Conservation (phyloP, 2,888 invertebrate species). For the Agelastica alni region DNA sequence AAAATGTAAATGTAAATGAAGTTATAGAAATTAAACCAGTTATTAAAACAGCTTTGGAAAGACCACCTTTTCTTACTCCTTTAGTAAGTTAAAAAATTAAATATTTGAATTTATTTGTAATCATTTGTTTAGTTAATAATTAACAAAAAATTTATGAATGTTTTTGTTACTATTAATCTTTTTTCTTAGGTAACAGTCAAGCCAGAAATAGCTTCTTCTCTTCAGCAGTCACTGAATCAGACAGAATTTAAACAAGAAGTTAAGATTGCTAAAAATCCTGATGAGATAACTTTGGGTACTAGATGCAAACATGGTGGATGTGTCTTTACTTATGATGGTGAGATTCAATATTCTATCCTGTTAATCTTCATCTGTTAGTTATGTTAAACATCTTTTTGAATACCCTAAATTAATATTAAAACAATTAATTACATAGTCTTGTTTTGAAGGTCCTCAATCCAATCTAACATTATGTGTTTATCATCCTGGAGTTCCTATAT, state of each 20-base stretch:
- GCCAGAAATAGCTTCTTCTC: slow-evolving; percentile 67
- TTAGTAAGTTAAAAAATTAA: slow-evolving; percentile 52
- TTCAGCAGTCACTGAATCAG: slow-evolving; percentile 66
- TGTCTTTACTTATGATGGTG: slow-evolving; percentile 63
- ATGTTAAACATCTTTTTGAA: no score
- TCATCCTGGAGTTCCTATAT: slow-evolving; percentile 90
- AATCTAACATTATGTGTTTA: slow-evolving; percentile 70
- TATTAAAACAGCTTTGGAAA: slow-evolving; percentile 58
- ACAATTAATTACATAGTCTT: no score
- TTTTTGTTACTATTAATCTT: no score
- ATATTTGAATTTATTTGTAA: neutral
- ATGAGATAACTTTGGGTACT: slow-evolving; percentile 70
- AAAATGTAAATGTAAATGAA: slow-evolving; percentile 64
- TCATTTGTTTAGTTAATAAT: slow-evolving; percentile 5
- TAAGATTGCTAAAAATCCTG: slow-evolving; percentile 47
- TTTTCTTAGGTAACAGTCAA: slow-evolving; percentile 59
- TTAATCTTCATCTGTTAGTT: no score
- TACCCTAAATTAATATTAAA: no score
- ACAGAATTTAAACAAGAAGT: slow-evolving; percentile 27
- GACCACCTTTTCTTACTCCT: slow-evolving; percentile 71
- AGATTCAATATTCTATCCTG: neutral
- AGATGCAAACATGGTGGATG: slow-evolving; percentile 87
- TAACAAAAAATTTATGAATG: no score
- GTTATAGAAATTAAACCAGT: slow-evolving; percentile 65
- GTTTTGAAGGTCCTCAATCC: slow-evolving; percentile 65